A percentile compares a stretch with the other conserved stretches of the same genome.
Conservation (phyloP, 1,140 invertebrate genomes). For the Pantala flavescens region DNA sequence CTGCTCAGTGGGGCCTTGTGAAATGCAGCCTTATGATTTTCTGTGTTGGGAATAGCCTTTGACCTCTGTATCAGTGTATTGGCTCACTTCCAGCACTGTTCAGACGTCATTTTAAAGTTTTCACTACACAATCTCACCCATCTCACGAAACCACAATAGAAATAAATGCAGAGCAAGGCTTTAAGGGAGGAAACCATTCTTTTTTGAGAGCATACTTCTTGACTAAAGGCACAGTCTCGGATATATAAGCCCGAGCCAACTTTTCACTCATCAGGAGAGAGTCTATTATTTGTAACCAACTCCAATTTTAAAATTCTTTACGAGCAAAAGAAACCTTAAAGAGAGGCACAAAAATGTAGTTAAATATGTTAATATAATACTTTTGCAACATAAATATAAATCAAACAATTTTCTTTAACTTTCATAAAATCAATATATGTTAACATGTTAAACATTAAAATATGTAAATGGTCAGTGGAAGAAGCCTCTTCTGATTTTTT, state of each 20-base stretch:
- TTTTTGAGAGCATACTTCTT: slow-evolving; percentile 3
- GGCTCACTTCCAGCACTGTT: slow-evolving; percentile 7
- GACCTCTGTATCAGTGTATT: slow-evolving; percentile 5
- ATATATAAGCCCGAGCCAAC: neutral
- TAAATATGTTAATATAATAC: neutral
- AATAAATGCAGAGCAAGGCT: slow-evolving; percentile 9
- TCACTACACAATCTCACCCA: neutral
- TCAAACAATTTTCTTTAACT: neutral
- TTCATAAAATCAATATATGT: neutral
- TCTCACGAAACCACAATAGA: slow-evolving; percentile 1
- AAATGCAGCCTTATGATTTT: slow-evolving; percentile 6
- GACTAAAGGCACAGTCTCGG: slow-evolving; percentile 7
- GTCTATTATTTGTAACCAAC: neutral
- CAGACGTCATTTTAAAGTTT: slow-evolving; percentile 8
- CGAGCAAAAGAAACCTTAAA: neutral
- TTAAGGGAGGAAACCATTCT: neutral
- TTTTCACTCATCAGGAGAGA: slow-evolving; percentile 6
- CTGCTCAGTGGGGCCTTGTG: neutral
- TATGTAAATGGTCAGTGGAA: neutral
- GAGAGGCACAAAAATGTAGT: neutral
- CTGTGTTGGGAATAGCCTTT: neutral
- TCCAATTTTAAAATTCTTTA: neutral
- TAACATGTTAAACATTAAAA: neutral
- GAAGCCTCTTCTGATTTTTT: slow-evolving; percentile 9
- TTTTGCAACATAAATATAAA: neutral